Conservation (phyloP, 1,140 invertebrate species). For the Eufriesea mexicana region DNA sequence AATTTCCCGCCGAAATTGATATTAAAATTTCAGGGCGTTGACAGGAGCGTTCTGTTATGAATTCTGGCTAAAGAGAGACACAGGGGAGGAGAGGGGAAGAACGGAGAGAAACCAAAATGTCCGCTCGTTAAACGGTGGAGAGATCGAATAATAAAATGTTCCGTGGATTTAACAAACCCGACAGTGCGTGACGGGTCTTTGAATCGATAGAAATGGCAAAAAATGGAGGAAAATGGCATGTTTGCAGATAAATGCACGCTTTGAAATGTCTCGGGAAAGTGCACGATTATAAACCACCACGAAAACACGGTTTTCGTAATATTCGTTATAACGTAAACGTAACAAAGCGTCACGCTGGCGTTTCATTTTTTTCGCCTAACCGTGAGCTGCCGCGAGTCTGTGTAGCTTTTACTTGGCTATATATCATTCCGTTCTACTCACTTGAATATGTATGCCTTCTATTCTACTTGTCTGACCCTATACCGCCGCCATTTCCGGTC, state of each 20-base stretch:
- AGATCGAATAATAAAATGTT: neutral
- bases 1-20: constrained; percentile 7
- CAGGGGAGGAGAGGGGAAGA: too few species aligned
- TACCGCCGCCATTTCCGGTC: constrained; percentile 8
- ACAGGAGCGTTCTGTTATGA: neutral
- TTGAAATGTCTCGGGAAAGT: neutral
- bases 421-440: constrained; percentile 10
- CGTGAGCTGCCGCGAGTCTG: neutral
- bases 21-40: neutral
- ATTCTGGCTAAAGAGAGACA: neutral
- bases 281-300: too few species aligned
- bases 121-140: neutral
- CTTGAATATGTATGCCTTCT: neutral
- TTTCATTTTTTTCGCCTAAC: neutral
- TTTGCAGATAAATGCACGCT: neutral
- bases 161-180: neutral
- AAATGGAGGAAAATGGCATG: neutral
- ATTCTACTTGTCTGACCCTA: constrained; percentile 12
- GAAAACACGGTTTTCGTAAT: too few species aligned
- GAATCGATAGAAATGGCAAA: neutral
- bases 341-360: too few species aligned
- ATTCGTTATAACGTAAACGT: too few species aligned
- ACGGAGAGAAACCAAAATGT: neutral
- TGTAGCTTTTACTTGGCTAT: neutral
- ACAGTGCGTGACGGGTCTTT: neutral